phyloP scores from a whole-genome alignment of 2,888 invertebrate genomes.

The Meteorus cinctellus region DNA sequence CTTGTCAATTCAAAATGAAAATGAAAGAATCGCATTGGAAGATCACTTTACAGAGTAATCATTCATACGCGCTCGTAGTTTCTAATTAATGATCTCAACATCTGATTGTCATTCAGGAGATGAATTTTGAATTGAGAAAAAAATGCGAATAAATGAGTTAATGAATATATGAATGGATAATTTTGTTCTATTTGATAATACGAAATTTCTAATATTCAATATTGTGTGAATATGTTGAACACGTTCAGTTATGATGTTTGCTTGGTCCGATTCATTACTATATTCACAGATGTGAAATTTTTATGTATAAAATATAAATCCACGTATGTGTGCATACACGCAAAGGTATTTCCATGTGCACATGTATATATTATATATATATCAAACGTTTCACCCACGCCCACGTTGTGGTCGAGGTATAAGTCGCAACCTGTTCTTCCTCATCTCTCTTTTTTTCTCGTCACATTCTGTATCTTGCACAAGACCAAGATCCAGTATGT shows the following conservation, averaged over 20 bases:
- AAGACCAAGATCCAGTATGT: slow-evolving; percentile 53
- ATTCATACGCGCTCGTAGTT: too few relatives aligned
- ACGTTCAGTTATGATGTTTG: slow-evolving; percentile 29
- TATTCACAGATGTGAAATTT: slow-evolving; percentile 34
- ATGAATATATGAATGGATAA: neutral
- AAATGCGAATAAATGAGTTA: neutral
- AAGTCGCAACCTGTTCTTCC: slow-evolving; percentile 24
- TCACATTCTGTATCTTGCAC: slow-evolving; percentile 43
- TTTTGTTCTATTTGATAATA: neutral
- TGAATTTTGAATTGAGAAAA: neutral
- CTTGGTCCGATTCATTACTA: slow-evolving; percentile 36
- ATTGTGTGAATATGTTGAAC: neutral
- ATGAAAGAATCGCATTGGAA: too few relatives aligned
- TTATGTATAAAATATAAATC: slow-evolving; percentile 32
- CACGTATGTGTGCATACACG: slow-evolving; percentile 44
- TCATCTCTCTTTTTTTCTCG: slow-evolving; percentile 66
- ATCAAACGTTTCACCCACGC: slow-evolving; percentile 70
- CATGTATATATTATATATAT: slow-evolving; percentile 37
- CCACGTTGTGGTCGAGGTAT: slow-evolving; percentile 53
- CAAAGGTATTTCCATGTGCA: slow-evolving; percentile 35
- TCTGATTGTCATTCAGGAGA: too few relatives aligned
- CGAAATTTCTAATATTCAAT: neutral
- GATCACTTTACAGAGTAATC: too few relatives aligned
- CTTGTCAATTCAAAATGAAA: too few relatives aligned
- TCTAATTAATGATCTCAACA: too few relatives aligned